Evolutionary conservation across 2,797 vertebrate species (phyloP).

Genomic region (Gambelia wislizenii): DNA sequence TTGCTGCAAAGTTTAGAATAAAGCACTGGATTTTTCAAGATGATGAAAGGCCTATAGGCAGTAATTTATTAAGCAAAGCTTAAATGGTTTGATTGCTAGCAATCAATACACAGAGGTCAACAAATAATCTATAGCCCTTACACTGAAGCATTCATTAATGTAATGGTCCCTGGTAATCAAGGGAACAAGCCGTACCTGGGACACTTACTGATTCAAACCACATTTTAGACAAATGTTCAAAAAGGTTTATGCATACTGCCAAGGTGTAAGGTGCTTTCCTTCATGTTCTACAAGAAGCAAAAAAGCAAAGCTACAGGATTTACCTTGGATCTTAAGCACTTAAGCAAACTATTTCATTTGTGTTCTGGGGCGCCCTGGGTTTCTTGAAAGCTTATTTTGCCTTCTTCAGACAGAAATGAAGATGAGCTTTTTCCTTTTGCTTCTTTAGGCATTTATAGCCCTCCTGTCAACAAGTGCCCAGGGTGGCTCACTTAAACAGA

Average conservation of each 20-base stretch:
- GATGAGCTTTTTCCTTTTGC: background rate
- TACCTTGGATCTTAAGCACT: background rate
- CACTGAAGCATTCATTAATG: conserved; percentile 36
- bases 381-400: background rate
- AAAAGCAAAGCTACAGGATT: background rate
- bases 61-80: conserved; percentile 44
- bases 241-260: background rate
- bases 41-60: conserved; percentile 43
- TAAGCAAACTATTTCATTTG: background rate
- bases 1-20: conserved; percentile 24
- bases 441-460: background rate
- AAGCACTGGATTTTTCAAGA: conserved; percentile 20
- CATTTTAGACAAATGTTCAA: conserved; percentile 20
- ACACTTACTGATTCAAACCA: background rate
- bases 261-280: background rate
- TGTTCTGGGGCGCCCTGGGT: background rate
- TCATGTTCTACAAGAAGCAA: background rate
- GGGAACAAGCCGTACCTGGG: conserved; percentile 4
- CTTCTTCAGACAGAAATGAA: background rate
- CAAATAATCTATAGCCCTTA: conserved; percentile 27
- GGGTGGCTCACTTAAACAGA: background rate
- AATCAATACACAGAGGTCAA: conserved; percentile 48
- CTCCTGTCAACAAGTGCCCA: background rate
- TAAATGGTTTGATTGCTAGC: conserved; percentile 14
- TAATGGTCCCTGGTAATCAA: background rate